These are phyloP conservation scores for Apostichopus parvimensis DNA, from an alignment of 35 echinoderm and acorn worm species.

Conservation along the genomic window DNA sequence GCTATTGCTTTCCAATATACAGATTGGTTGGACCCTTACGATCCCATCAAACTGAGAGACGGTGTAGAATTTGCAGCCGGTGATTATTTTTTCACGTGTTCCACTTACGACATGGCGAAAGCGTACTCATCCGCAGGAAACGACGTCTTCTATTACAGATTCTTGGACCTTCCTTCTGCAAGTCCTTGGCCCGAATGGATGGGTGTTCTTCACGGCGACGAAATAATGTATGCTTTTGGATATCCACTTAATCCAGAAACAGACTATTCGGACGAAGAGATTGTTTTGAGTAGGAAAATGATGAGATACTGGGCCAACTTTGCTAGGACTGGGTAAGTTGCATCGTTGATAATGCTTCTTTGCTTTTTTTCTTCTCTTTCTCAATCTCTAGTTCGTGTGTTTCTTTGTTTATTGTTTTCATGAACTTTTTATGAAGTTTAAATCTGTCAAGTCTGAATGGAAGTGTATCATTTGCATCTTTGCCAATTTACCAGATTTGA, in stretches of 20 bases:
- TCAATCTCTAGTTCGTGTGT: too few relatives aligned
- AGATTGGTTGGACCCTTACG: constrained; percentile 80
- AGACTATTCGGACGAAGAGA: constrained; percentile 72
- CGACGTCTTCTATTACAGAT: constrained; percentile 77
- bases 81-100: constrained; percentile 71
- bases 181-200: constrained; percentile 91
- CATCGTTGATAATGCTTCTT: background rate
- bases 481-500: too few relatives aligned
- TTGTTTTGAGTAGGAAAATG: constrained; percentile 76
- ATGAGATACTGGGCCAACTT: constrained; percentile 95
- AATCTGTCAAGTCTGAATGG: too few relatives aligned
- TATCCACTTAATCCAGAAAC: constrained; percentile 65
- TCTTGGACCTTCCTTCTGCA: constrained; percentile 65
- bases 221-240: constrained; percentile 83
- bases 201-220: constrained; percentile 94
- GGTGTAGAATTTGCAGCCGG: constrained; percentile 48
- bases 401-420: too few relatives aligned
- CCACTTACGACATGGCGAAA: constrained; percentile 61
- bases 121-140: constrained; percentile 56
- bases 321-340: constrained; percentile 88
- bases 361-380: too few relatives aligned
- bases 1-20: constrained; percentile 93
- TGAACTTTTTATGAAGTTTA: too few relatives aligned
- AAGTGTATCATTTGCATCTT: too few relatives aligned
- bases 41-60: constrained; percentile 67